A percentile compares a stretch with the other conserved stretches of the same genome.
Evolutionary conservation across 2,113 vertebrate genomes (phyloP).

Genomic region (Lathamus discolor): DNA sequence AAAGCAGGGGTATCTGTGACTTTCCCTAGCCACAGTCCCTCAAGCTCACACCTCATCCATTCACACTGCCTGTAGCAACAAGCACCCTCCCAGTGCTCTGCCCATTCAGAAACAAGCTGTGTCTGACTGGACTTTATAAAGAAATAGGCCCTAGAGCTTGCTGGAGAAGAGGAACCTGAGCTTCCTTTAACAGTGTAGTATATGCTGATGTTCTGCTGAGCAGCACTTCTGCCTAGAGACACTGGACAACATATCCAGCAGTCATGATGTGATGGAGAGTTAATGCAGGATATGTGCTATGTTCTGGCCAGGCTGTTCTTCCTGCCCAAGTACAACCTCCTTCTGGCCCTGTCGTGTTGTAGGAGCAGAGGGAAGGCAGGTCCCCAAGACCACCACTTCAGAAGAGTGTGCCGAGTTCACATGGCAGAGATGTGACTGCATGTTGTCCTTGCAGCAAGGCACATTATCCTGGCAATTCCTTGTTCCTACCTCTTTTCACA

Average conservation of each 20-base stretch:
- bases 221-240: not conserved
- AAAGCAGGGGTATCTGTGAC: not conserved
- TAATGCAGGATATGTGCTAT: not conserved
- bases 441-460: not conserved
- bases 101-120: not conserved
- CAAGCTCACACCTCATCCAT: not conserved
- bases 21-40: not conserved
- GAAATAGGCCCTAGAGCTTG: not conserved
- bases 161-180: not conserved
- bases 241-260: not conserved
- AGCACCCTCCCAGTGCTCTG: not conserved
- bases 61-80: not conserved
- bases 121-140: not conserved
- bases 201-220: not conserved
- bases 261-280: not conserved
- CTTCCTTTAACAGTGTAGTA: not conserved
- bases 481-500: not conserved
- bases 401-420: not conserved
- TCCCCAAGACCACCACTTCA: not conserved
- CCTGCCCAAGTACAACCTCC: not conserved
- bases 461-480: not conserved
- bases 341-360: not conserved
- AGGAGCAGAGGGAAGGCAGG: not conserved
- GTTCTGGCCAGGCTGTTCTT: not conserved
- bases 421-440: not conserved